Evolutionary conservation across 2,113 vertebrate species (phyloP), one percentile per base, ranked within the genome.

Genomic region (Neolamprologus caudopunctatus): DNA sequence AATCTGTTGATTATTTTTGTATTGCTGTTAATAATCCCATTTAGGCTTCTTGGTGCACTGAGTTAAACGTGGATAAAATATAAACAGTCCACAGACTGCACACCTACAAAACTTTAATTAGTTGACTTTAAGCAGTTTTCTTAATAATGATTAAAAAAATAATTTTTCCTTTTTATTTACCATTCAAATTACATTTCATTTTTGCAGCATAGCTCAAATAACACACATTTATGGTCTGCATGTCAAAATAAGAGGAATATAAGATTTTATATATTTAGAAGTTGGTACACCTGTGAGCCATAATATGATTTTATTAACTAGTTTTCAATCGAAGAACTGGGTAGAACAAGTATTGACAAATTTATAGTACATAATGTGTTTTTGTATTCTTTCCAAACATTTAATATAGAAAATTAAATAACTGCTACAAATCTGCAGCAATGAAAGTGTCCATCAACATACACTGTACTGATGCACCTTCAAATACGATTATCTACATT

Each of bases 11-110:
- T 21, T 42, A 45, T 28, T 63, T n/a, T 68, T 50, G 40, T 80
- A 33, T 14, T 80, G 57, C 45, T 78, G 24, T 51, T 78, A 51
- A 50, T 50, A 87, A 82, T 79, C 16, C 42, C n/a, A 54, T 79
- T 87, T 66, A 68, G 86, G 33, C 13, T 7, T 16, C 2, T 3
- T 17, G 26, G 45, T 40, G 24, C 9, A 13, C 12, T 19, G 28
- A 55, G 13, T 17, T 19, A 21, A 6, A 78, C 12, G 9, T 40
- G 9, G 80, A 37, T 10, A n/a, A 19, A 28, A 53, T 63, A 3
- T 9, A 28, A 63, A 40, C 16, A 31, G 68, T 73, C 13, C 40
- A 73, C 24, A 7, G 10, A 31, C 13, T 24, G 19, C 19, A 45
- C 5, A 4, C 16, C 17, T 35, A 9, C 45, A 58, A 45, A 10